phyloP scores from a whole-genome alignment of 2,113 vertebrate genomes.

The Oryzias curvinotus region DNA sequence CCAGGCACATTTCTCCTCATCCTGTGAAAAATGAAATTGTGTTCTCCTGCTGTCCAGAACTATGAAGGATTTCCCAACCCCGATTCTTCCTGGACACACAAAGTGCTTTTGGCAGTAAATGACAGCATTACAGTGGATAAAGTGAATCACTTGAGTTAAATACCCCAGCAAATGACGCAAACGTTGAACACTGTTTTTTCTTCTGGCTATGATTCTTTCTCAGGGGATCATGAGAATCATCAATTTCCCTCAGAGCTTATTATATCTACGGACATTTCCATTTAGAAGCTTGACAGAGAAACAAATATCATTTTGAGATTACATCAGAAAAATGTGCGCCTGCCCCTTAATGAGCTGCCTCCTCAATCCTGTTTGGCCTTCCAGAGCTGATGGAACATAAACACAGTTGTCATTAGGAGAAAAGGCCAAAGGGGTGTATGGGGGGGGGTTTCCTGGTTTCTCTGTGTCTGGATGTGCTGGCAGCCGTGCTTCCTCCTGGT shows the following conservation, averaged over 20 bases:
- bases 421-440: constrained; percentile 3
- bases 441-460: constrained; percentile 17
- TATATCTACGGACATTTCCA: constrained; percentile 49
- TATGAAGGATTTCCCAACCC: constrained; percentile 6
- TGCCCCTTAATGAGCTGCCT: constrained; percentile 24
- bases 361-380: constrained; percentile 39
- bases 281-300: constrained; percentile 41
- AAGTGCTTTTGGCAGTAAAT: constrained; percentile 24
- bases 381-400: constrained; percentile 52
- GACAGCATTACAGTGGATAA: constrained; percentile 43
- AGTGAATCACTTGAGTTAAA: constrained; percentile 55
- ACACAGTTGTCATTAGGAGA: constrained; percentile 43
- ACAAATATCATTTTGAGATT: constrained; percentile 48
- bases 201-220: constrained; percentile 48
- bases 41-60: constrained; percentile 26
- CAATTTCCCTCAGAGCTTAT: constrained; percentile 44
- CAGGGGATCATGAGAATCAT: constrained; percentile 45
- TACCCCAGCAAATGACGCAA: constrained; percentile 33
- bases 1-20: constrained; percentile 1
- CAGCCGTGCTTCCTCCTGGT: constrained; percentile 35
- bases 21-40: not conserved
- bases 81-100: constrained; percentile 9
- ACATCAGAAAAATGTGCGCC: constrained; percentile 42
- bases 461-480: constrained; percentile 39
- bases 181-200: no score